Evolutionary conservation across 2,113 vertebrate species (phyloP).

Genomic region (Formicarius rufipectus): DNA sequence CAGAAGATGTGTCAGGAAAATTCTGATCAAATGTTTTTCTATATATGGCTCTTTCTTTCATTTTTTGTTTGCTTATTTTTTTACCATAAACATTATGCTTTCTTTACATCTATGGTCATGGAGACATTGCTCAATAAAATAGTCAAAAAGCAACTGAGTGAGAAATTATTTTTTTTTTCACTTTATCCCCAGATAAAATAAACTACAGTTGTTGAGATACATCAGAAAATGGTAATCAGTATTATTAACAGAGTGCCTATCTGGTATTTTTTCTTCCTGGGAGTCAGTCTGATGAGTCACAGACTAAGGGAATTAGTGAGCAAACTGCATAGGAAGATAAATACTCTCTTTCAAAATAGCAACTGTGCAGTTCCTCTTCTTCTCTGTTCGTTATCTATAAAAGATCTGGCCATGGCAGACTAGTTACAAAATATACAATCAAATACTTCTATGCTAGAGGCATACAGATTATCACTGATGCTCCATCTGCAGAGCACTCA

Average conservation of each 20-base stretch:
- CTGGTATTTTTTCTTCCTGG: not conserved
- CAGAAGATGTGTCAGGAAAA: not conserved
- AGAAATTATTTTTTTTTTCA: not conserved
- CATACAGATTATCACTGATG: not conserved
- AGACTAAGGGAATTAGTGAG: constrained; percentile 23
- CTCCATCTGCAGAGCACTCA: not conserved
- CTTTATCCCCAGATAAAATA: not conserved
- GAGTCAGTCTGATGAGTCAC: constrained; percentile 29
- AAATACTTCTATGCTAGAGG: not conserved
- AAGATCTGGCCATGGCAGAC: not conserved
- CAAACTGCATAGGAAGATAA: not conserved
- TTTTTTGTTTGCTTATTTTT: not conserved
- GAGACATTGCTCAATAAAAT: not conserved
- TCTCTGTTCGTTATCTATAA: not conserved
- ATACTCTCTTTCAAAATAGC: constrained; percentile 2
- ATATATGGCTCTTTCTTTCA: not conserved
- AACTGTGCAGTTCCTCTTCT: not conserved
- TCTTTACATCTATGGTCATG: not conserved
- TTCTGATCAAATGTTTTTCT: not conserved
- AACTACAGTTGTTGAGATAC: not conserved
- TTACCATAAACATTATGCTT: not conserved
- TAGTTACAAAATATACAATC: not conserved
- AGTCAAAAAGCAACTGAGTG: not conserved
- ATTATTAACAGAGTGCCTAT: not conserved
- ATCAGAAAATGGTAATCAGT: not conserved